phyloP scores from a whole-genome alignment of 2,888 invertebrate genomes.

The Tenthredo scrophulariae region DNA sequence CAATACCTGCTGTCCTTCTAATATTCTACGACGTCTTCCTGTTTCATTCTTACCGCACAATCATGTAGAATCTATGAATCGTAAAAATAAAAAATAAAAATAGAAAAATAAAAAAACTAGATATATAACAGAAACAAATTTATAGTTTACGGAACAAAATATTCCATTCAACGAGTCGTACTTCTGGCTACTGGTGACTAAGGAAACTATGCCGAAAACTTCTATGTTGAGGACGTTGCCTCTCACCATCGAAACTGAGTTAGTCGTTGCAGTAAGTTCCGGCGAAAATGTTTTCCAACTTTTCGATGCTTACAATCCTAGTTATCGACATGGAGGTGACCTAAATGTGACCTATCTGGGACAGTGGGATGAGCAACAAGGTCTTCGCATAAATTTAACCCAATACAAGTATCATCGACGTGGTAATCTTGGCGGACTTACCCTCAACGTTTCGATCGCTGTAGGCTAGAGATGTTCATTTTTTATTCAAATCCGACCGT shows the following conservation, averaged over 20 bases:
- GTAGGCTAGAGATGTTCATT: slow-evolving; percentile 55
- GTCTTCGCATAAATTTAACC: slow-evolving; percentile 62
- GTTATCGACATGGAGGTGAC: slow-evolving; percentile 67
- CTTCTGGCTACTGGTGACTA: slow-evolving; percentile 68
- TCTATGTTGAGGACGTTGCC: slow-evolving; percentile 62
- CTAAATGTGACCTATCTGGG: slow-evolving; percentile 68
- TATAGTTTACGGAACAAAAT: slow-evolving; percentile 63
- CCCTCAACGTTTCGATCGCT: slow-evolving; percentile 67
- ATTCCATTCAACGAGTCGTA: slow-evolving; percentile 70
- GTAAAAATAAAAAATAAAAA: no score
- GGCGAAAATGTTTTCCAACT: slow-evolving; percentile 59
- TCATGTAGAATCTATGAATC: background rate
- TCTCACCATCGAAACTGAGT: slow-evolving; percentile 67
- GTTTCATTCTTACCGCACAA: background rate
- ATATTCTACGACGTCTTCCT: background rate
- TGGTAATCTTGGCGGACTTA: slow-evolving; percentile 66
- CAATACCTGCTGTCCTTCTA: background rate
- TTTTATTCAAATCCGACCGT: background rate
- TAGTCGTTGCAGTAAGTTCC: slow-evolving; percentile 62
- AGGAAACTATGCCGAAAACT: slow-evolving; percentile 57
- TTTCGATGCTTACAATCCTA: slow-evolving; percentile 71
- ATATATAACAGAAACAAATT: background rate
- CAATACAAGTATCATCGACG: slow-evolving; percentile 70
- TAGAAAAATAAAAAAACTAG: background rate
- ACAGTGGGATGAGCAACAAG: slow-evolving; percentile 61